Conservation (phyloP, 2,113 vertebrate species). For the Aramus guarauna region DNA sequence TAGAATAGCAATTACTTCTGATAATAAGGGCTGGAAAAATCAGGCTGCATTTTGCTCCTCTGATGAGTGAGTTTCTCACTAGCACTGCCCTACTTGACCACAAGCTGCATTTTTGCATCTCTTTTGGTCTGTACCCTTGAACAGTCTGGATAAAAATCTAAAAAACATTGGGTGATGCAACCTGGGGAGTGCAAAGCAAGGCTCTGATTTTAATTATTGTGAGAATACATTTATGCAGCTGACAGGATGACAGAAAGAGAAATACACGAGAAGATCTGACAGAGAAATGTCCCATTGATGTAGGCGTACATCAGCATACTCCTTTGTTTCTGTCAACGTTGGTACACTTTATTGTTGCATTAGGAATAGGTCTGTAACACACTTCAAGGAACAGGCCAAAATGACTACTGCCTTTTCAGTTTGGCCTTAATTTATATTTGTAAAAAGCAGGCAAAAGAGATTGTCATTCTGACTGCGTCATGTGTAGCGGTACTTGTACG, state of each 20-base stretch:
- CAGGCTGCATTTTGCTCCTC: not conserved
- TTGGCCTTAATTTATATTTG: not conserved
- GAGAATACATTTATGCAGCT: not conserved
- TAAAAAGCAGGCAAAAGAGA: not conserved
- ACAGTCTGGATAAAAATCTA: not conserved
- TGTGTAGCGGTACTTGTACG: accelerated
- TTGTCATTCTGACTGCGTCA: not conserved
- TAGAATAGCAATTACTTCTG: not conserved
- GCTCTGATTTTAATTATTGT: not conserved
- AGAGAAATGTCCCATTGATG: not conserved
- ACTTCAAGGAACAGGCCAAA: not conserved
- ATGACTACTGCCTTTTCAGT: not conserved
- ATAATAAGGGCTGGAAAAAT: not conserved
- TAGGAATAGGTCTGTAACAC: not conserved
- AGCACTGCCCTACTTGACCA: not conserved
- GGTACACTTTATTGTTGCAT: not conserved
- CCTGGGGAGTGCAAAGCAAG: not conserved
- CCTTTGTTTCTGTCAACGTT: not conserved
- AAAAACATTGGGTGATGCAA: not conserved
- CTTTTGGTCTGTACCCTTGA: not conserved
- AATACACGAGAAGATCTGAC: not conserved
- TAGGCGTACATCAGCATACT: accelerated
- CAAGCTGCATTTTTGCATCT: not conserved
- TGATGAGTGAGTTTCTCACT: not conserved
- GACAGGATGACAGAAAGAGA: not conserved